These are phyloP conservation scores for Mesoligia furuncula DNA, from an alignment of 2,888 invertebrate species.

Conservation along the genomic window DNA sequence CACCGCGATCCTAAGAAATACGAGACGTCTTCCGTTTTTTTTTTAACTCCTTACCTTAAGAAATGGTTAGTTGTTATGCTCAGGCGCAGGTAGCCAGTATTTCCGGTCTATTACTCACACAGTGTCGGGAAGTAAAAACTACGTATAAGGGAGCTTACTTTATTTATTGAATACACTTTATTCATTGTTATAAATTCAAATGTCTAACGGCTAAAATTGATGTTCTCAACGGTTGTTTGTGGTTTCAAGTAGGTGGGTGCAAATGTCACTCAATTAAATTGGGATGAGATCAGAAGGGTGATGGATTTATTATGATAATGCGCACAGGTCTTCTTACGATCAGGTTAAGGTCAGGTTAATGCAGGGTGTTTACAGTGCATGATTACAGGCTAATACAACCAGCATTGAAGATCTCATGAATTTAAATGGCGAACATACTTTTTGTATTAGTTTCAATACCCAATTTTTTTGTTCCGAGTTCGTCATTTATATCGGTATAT, in stretches of 20 bases:
- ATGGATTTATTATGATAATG: not conserved
- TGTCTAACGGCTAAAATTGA: slow-evolving; percentile 4
- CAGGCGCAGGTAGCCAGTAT: slow-evolving; percentile 72
- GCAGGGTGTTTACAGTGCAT: not conserved
- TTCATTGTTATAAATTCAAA: slow-evolving; percentile 24
- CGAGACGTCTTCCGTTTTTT: slow-evolving; percentile 52
- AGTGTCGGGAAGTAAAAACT: slow-evolving; percentile 57
- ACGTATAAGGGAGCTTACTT: slow-evolving; percentile 34
- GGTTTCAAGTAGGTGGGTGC: not conserved
- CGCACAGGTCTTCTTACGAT: not conserved
- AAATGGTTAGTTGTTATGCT: slow-evolving; percentile 66
- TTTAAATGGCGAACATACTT: not conserved
- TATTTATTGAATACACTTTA: slow-evolving; percentile 42
- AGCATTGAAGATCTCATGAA: not conserved
- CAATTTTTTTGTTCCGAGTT: slow-evolving; percentile 1
- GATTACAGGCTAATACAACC: not conserved
- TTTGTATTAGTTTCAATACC: not conserved
- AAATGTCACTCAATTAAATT: not conserved
- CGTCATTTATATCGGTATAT: not conserved
- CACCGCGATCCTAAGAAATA: slow-evolving; percentile 46
- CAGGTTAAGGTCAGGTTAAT: not conserved
- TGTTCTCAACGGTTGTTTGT: not conserved
- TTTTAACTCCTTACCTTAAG: slow-evolving; percentile 38
- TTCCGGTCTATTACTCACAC: slow-evolving; percentile 73
- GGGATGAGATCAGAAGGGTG: not conserved